Evolutionary conservation across 2,888 invertebrate species (phyloP), one percentile per base, ranked within the genome.

Genomic region (Hemicrepidius hirtus): DNA sequence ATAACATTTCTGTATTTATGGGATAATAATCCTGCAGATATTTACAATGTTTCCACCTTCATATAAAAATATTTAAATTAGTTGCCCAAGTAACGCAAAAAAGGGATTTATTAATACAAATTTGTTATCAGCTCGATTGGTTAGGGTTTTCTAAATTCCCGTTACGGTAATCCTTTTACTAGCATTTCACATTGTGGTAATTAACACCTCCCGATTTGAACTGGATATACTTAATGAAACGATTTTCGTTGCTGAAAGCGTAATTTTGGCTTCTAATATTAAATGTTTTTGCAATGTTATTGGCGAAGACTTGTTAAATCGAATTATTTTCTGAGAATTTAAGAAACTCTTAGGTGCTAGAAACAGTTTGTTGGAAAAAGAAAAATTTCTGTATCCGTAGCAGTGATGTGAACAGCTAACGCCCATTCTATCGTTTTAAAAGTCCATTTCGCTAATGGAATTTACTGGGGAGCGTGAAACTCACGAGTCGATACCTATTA

Each of bases 361-460:
- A n/a, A n/a, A n/a, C n/a, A n/a, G n/a, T 40, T 13, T 40, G 4
- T 3, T 13, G 1, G 40, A 20, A 40, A n/a, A 59, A 40, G 12
- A 40, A 40, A 59, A 59, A 59, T 40, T 37, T n/a, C 37, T 35
- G 13, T 3, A 20, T 57, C 7, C 40, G 40, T 24, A 24, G 21
- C 46, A 21, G 46, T 68, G 28, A 59, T 60, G 41, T 32, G 49
- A 68, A 60, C 49, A 46, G 64, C 59, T 49, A 70, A 49, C 68
- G 44, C 62, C 53, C 64, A 70, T 72, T 72, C 72, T 70, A 62
- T 69, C 81, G 81, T 82, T 83, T 83, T 83, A 82, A 84, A 84
- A 84, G 83, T 84, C 84, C 83, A 84, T 84, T 82, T 81, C 78
- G 81, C 76, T 84, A 84, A 84, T 84, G 83, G 84, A 84, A 83